A percentile compares a stretch with the other conserved stretches of the same genome.
phyloP scores from a whole-genome alignment of 2,113 vertebrate species.

The Sceloporus tristichus region DNA sequence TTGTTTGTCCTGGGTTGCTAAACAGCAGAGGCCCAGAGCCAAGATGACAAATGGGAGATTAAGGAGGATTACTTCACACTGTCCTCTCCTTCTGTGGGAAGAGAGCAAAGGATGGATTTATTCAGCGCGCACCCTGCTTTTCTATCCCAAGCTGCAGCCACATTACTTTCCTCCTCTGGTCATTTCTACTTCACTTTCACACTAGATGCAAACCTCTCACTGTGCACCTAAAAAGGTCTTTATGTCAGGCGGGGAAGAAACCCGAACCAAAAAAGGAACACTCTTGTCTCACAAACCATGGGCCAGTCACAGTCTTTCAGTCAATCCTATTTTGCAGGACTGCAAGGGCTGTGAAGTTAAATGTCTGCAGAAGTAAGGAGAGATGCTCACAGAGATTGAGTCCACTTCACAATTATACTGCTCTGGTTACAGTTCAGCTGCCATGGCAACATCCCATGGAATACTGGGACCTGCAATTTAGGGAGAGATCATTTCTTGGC shows the following conservation, averaged over 20 bases:
- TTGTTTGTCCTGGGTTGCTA: background rate
- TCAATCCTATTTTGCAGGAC: too few species aligned
- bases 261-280: too few species aligned
- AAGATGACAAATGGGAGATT: background rate
- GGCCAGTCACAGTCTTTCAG: background rate
- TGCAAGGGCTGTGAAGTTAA: background rate
- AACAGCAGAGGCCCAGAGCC: constrained; percentile 6
- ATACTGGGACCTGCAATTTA: too few species aligned
- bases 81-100: background rate
- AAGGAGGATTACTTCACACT: background rate
- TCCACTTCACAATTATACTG: too few species aligned
- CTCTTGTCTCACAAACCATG: too few species aligned
- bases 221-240: background rate
- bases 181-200: background rate
- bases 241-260: too few species aligned
- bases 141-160: background rate
- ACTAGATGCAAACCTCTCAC: background rate
- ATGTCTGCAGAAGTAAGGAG: background rate
- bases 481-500: too few species aligned
- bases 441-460: too few species aligned
- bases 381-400: too few species aligned
- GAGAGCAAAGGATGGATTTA: background rate
- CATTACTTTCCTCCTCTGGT: background rate
- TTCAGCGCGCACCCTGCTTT: background rate
- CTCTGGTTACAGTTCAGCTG: too few species aligned